Evolutionary conservation across 2,113 vertebrate species (phyloP).

Genomic region (Neodon shergylaensis): DNA sequence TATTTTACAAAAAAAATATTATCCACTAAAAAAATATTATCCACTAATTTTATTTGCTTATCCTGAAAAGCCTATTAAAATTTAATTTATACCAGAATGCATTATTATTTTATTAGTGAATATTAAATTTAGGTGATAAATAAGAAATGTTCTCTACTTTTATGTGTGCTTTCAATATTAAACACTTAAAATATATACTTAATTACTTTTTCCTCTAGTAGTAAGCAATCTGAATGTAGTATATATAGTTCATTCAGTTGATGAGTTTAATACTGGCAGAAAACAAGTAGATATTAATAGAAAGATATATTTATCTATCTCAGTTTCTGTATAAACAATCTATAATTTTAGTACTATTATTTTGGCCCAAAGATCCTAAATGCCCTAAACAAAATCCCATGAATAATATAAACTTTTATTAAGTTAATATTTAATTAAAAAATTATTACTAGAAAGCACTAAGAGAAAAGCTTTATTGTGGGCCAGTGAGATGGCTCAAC

Average conservation of each 20-base stretch:
- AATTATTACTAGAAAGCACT: constrained; percentile 45
- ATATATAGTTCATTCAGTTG: constrained; percentile 18
- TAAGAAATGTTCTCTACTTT: constrained; percentile 32
- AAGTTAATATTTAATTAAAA: constrained; percentile 49
- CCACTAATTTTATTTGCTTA: constrained; percentile 52
- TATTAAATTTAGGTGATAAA: constrained; percentile 39
- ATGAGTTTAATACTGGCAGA: constrained; percentile 60
- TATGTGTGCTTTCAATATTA: constrained; percentile 41
- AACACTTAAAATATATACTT: constrained; percentile 27
- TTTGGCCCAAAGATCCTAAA: constrained; percentile 55
- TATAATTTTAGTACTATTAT: constrained; percentile 64
- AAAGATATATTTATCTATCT: constrained; percentile 44
- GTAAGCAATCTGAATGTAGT: not conserved
- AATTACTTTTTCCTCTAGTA: constrained; percentile 51
- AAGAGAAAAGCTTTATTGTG: not conserved
- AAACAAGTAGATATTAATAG: constrained; percentile 30
- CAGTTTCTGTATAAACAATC: constrained; percentile 54
- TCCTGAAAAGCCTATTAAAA: constrained; percentile 36
- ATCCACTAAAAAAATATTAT: constrained; percentile 48
- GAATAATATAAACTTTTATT: constrained; percentile 58
- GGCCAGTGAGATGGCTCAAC: not conserved
- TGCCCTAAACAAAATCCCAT: constrained; percentile 59
- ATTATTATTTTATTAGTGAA: constrained; percentile 58
- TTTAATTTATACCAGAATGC: constrained; percentile 58
- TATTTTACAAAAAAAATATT: too few relatives aligned